phyloP scores from a whole-genome alignment of 2,797 vertebrate species.

The Microctenopoma steveboyesi region DNA sequence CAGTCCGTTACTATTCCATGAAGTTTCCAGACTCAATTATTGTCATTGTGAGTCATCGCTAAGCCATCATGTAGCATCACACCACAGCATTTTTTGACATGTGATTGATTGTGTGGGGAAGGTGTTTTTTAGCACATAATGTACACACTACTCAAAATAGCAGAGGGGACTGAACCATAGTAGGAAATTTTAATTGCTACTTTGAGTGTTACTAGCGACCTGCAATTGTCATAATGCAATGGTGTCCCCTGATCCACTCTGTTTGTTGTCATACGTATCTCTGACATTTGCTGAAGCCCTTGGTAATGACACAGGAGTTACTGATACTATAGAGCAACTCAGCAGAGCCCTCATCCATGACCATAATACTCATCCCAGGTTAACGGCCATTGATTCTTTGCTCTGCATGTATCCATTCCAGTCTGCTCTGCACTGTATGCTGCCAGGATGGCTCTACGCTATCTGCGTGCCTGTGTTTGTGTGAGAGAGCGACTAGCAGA shows the following conservation, averaged over 20 bases:
- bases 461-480: slow-evolving; percentile 1
- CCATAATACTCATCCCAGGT: slow-evolving; percentile 73
- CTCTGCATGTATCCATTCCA: slow-evolving; percentile 64
- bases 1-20: neutral
- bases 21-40: neutral
- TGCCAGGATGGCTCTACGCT: slow-evolving; percentile 31
- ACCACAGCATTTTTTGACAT: neutral
- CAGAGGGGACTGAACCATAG: neutral
- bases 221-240: slow-evolving; percentile 36
- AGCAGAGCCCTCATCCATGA: slow-evolving; percentile 55
- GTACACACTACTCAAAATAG: neutral
- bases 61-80: no score
- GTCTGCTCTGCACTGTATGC: slow-evolving; percentile 49
- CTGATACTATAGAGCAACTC: slow-evolving; percentile 47
- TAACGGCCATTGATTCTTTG: slow-evolving; percentile 77
- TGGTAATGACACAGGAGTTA: slow-evolving; percentile 52
- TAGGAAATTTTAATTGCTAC: neutral
- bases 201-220: neutral
- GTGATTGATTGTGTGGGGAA: neutral
- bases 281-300: slow-evolving; percentile 52
- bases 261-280: slow-evolving; percentile 42
- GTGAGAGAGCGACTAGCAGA: neutral
- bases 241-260: slow-evolving; percentile 19
- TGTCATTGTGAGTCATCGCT: neutral
- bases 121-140: neutral